A percentile compares a stretch with the other conserved stretches of the same genome.
These are phyloP conservation scores for Anoncus sp. DNA, from an alignment of 2,888 invertebrate genomes.

Conservation along the genomic window DNA sequence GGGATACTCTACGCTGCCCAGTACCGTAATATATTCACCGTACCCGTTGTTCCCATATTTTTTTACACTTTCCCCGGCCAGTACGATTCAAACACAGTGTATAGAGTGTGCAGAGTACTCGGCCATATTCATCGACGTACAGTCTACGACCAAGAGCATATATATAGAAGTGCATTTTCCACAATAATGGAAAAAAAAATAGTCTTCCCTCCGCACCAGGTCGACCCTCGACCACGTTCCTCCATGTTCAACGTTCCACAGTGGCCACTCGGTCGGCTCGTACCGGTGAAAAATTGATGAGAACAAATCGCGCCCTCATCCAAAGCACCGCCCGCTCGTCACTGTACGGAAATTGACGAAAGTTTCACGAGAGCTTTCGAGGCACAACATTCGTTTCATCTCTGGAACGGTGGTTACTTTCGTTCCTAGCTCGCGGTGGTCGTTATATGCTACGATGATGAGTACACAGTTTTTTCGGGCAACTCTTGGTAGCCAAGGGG, in stretches of 20 bases:
- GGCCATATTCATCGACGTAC: conserved; percentile 40
- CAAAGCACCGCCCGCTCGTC: conserved; percentile 11
- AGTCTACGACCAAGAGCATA: conserved; percentile 21
- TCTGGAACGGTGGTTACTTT: conserved; percentile 15
- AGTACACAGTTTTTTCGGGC: background rate
- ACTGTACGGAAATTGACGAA: conserved; percentile 28
- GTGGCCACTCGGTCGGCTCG: conserved; percentile 7
- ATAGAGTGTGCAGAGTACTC: conserved; percentile 29
- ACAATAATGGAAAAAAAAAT: conserved; percentile 33
- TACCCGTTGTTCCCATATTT: background rate
- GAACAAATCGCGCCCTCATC: conserved; percentile 49
- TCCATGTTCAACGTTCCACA: conserved; percentile 30
- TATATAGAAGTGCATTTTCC: conserved; percentile 8
- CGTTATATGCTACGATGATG: background rate
- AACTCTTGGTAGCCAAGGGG: background rate
- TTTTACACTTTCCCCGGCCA: conserved; percentile 10
- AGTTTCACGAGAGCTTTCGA: conserved; percentile 38
- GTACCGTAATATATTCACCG: background rate
- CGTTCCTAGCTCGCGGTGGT: background rate
- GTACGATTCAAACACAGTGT: background rate
- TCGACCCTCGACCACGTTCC: conserved; percentile 45
- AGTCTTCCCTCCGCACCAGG: conserved; percentile 3
- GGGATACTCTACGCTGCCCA: background rate
- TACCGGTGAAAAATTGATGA: conserved; percentile 57
- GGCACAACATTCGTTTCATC: conserved; percentile 12